Base-by-base conservation (phyloP, 53 echinoderm and acorn worm genomes). In the Stichopus horrens region DNA sequence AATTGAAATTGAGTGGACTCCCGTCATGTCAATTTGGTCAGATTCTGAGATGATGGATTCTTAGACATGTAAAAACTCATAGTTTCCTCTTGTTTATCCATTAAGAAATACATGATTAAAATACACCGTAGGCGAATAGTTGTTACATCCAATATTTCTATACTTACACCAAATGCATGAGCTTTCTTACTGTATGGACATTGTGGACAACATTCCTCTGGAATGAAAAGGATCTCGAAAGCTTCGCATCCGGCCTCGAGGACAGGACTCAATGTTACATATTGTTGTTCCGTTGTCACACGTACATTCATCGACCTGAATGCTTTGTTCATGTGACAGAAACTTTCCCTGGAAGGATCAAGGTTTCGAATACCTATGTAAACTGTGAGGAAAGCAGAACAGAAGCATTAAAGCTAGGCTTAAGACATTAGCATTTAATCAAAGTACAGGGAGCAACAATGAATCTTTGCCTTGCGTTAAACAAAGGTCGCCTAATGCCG, bases 221-320 rank as follows among this genome's bases (percentile, higher is more conserved):
- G 80, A 11, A 88, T 91, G 75, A 91, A 54, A 7, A 84, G 51
- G 37, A 66, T 67, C 16, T 37, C 71, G 5, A 5, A 5, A 10
- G 67, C 23, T 21, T 79, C 51, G 53, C 86, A 66, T 66, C 86
- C 66, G 18, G 92, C 63, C 11, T 88, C 89, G 3, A 11, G 22
- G 89, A 53, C 92, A 92, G 55, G 88, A 88, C 21, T 92, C 92
- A 21, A 92, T 92, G 18, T 88, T 74, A 79, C 92, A 89, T 9
- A 86, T 92, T 0, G 80, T 68, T 23, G 92, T 92, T 21, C 88
- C 89, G 14, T 92, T 92, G 58, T 76, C 54, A 74, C 92, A 92
- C 21, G 58, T 92, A 52, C 92, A 92, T 0, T 58, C 58, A 81
- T 81, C 81, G 16, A 81, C n/a, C 5, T 16, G 7, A 57, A 56